These are phyloP conservation scores for Diorhabda sublineata DNA, from an alignment of 1,140 invertebrate genomes.

Conservation along the genomic window DNA sequence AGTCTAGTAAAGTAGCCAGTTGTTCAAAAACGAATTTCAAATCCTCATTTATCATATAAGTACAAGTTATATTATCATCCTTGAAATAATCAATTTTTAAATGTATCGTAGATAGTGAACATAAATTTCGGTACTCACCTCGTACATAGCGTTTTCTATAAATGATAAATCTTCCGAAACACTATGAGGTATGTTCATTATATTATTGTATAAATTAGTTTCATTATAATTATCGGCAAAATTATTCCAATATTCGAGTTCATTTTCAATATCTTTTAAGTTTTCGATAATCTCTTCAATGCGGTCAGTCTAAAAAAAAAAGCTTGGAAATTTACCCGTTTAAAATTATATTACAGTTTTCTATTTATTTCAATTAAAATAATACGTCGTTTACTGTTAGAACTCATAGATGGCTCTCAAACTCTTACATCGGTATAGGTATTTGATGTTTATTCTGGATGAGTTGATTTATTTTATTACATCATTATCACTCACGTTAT, in stretches of 20 bases:
- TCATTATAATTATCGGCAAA: neutral
- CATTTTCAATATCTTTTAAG: neutral
- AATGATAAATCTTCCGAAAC: constrained; percentile 1
- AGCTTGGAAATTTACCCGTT: too few species aligned
- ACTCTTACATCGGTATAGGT: too few species aligned
- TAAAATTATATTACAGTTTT: too few species aligned
- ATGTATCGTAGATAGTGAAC: neutral
- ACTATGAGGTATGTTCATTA: constrained; percentile 7
- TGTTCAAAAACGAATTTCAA: neutral
- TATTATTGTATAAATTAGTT: neutral
- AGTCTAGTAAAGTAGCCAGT: constrained; percentile 1
- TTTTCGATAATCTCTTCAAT: neutral
- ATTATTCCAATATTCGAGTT: constrained; percentile 3
- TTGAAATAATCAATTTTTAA: neutral
- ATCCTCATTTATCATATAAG: neutral
- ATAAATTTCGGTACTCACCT: neutral
- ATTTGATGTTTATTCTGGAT: too few species aligned
- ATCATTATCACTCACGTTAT: too few species aligned
- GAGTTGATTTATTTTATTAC: too few species aligned
- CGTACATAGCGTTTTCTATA: constrained; percentile 1
- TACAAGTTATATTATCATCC: neutral
- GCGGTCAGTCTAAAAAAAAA: neutral
- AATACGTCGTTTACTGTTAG: too few species aligned
- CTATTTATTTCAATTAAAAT: too few species aligned
- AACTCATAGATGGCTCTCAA: too few species aligned